A percentile compares a stretch with the other conserved stretches of the same genome.
phyloP scores from a whole-genome alignment of 2,888 invertebrate species.

The Candidula unifasciata region DNA sequence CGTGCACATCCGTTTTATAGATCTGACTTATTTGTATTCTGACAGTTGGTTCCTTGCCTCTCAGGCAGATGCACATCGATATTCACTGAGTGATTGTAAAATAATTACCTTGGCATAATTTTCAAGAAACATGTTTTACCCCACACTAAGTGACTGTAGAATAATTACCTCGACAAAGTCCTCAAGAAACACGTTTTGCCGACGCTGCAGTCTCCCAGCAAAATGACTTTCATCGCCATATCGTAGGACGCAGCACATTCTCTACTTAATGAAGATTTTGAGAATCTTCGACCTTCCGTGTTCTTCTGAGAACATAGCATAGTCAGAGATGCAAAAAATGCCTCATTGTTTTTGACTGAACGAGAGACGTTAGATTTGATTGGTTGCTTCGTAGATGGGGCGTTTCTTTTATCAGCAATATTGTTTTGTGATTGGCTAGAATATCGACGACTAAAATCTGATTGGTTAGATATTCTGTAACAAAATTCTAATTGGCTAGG shows the following conservation, averaged over 20 bases:
- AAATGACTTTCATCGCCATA: conserved; percentile 48
- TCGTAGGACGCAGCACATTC: conserved; percentile 16
- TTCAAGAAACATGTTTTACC: no score
- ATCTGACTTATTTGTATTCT: no score
- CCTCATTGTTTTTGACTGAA: background rate
- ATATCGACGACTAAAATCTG: background rate
- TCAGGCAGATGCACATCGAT: no score
- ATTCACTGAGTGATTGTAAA: no score
- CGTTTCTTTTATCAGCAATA: no score
- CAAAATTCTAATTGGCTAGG: background rate
- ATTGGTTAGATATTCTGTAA: background rate
- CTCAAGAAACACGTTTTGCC: conserved; percentile 51
- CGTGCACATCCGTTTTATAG: no score
- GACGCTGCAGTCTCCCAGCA: conserved; percentile 53
- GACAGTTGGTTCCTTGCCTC: no score
- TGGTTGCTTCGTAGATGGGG: no score
- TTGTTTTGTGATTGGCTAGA: background rate
- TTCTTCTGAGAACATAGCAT: background rate
- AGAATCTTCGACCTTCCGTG: background rate
- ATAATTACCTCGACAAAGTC: conserved; percentile 40
- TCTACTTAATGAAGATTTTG: background rate
- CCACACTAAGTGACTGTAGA: no score
- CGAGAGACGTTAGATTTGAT: background rate
- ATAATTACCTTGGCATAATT: no score
- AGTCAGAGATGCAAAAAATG: background rate